Evolutionary conservation across 1,140 invertebrate genomes (phyloP), one percentile per base, ranked within the genome.

Genomic region (Drosophila carrolli): DNA sequence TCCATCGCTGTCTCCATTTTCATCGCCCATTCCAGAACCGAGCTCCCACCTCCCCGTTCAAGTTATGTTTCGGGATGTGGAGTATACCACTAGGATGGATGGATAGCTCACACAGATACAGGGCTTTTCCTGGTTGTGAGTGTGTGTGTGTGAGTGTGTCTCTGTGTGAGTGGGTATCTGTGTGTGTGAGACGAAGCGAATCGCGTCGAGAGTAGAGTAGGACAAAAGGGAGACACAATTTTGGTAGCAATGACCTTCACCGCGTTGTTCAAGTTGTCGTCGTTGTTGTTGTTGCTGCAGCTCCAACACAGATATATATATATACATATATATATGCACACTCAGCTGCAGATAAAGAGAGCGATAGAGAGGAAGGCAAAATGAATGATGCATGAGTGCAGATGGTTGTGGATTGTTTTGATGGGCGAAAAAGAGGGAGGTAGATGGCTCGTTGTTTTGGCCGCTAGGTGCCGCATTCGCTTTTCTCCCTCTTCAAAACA

Each of bases 221-320:
- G 90, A 91, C 90, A 91, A 91, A 88, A 91, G 90, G 89, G 90
- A 91, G 90, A 90, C 82, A 91, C 83, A 91, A 91, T 91, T 91
- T 91, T 91, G 90, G 90, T 91, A 91, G 90, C 90, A 91, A 91
- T 91, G 90, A 91, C 90, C 90, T 91, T 91, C 90, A 91, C 90
- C 90, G 90, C 90, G 90, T 90, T 91, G 90, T 91, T 91, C 81
- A 90, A 88, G 84, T 90, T 86, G 88, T 74, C 80, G 76, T 90
- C 63, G 72, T 88, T 81, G 60, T 83, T 74, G 78, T 41, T 62
- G 65, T 48, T 56, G 55, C 40, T 51, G 76, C 63, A 57, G 67
- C 67, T 68, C 50, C 73, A 76, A 54, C 37, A 50, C 16, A 73
- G 11, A 41, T 10, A 29, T 27, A 68, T 47, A 78, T 59, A 5